A percentile compares a stretch with the other conserved stretches of the same genome.
Conservation (phyloP, 1,140 invertebrate genomes). For the Gyrodactylus salaris region DNA sequence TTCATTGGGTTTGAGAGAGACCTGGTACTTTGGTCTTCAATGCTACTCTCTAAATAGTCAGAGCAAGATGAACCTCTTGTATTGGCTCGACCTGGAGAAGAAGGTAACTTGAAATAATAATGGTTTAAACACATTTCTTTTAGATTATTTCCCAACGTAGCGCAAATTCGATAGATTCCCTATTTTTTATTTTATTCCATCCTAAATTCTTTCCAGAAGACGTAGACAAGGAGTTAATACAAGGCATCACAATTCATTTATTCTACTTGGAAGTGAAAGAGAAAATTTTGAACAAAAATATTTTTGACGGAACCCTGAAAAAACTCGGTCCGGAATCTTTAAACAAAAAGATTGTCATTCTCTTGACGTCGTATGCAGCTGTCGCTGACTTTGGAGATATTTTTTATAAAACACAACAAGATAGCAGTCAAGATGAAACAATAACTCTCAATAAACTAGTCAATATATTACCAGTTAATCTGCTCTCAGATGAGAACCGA, state of each 20-base stretch:
- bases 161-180: not conserved
- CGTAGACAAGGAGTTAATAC: not conserved
- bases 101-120: conserved; percentile 33
- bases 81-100: conserved; percentile 96
- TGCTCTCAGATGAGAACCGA: not conserved
- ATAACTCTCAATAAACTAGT: not conserved
- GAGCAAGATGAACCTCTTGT: conserved; percentile 25
- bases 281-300: not conserved
- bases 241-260: not conserved
- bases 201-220: conserved; percentile 5
- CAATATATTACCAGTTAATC: not conserved
- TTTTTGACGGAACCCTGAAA: not conserved
- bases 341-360: not conserved
- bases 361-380: not conserved
- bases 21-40: conserved; percentile 98
- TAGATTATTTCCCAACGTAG: not conserved
- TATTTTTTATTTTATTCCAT: not conserved
- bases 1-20: conserved; percentile 72
- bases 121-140: too few species aligned
- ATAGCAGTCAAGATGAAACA: not conserved
- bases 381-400: not conserved
- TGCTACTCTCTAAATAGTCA: conserved; percentile 88
- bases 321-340: not conserved
- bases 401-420: not conserved
- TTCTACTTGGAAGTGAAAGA: conserved; percentile 4